Evolutionary conservation across 2,113 vertebrate genomes (phyloP).

Genomic region (Oenanthe oenanthe): DNA sequence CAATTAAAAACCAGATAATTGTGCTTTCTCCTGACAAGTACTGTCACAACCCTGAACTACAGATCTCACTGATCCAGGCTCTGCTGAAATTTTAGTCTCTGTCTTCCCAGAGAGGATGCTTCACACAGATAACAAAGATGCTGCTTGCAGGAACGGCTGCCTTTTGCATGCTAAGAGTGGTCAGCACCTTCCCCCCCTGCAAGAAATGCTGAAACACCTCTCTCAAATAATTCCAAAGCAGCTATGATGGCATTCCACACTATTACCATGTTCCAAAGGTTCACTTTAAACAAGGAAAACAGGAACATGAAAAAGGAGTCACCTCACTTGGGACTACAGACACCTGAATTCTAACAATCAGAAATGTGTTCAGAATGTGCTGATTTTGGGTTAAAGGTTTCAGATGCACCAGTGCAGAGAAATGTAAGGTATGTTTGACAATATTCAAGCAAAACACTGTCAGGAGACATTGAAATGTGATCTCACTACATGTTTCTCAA

Average conservation of each 20-base stretch:
- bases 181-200: not conserved
- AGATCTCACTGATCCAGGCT: not conserved
- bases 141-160: not conserved
- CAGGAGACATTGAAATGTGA: not conserved
- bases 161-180: not conserved
- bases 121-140: not conserved
- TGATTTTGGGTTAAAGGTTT: not conserved
- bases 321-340: not conserved
- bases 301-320: not conserved
- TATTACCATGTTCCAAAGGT: not conserved
- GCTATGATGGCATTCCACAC: rapidly evolving
- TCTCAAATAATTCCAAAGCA: not conserved
- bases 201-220: not conserved
- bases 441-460: not conserved
- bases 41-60: not conserved
- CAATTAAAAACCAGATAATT: not conserved
- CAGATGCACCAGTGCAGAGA: not conserved
- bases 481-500: rapidly evolving
- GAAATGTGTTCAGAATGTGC: not conserved
- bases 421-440: not conserved
- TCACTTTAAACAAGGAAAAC: not conserved
- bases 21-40: not conserved
- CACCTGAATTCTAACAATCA: not conserved
- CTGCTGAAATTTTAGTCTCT: not conserved
- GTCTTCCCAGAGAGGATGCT: not conserved